Base-by-base conservation (phyloP, 2,113 vertebrate species). In the Coryphaenoides rupestris region DNA sequence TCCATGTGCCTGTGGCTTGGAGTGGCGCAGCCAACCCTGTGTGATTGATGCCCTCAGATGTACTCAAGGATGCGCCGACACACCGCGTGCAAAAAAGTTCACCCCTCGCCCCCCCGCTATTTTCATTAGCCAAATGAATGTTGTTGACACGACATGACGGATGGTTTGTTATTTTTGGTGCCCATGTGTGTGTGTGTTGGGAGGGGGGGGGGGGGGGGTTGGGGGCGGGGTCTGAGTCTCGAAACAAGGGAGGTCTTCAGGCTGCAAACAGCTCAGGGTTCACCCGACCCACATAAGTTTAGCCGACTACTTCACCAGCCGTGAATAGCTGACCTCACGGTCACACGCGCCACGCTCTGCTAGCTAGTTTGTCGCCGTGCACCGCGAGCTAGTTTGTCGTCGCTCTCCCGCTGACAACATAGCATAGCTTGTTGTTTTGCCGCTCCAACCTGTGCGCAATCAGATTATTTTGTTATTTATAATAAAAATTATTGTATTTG, bases 71-170 rank as follows among this genome's bases (percentile, higher is more conserved):
- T 72, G 70, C 63, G 65, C 58, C 59, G 74, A 77, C 73, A 74
- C 61, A 68, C n/a, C 63, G 26, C 10, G 21, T 21, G 14, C 10
- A 10, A 19, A 21, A 19, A 61, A 64, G 59, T 47, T 45, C 68
- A 58, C 53, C 55, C 60, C 28, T n/a, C 23, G 21, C 72, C 74
- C 70, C 78, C 59, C 5, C n/a, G 60, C 72, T 83, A 60, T 83
- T 84, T 82, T 83, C 78, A 86, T 85, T 81, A 79, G 59, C 72
- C 79, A 83, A 84, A 88, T 85, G 79, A 62, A 77, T 74, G 77
- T 73, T 80, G 83, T 65, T 81, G 82, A 81, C 77, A 60, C 58
- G 69, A 72, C 14, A n/a, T 83, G 81, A 85, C 70, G 75, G 75
- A 85, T 76, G 72, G 65, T 10, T 54, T 56, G 77, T 73, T 86